Evolutionary conservation across 1,140 invertebrate species (phyloP).

Genomic region (Papilio helenus): DNA sequence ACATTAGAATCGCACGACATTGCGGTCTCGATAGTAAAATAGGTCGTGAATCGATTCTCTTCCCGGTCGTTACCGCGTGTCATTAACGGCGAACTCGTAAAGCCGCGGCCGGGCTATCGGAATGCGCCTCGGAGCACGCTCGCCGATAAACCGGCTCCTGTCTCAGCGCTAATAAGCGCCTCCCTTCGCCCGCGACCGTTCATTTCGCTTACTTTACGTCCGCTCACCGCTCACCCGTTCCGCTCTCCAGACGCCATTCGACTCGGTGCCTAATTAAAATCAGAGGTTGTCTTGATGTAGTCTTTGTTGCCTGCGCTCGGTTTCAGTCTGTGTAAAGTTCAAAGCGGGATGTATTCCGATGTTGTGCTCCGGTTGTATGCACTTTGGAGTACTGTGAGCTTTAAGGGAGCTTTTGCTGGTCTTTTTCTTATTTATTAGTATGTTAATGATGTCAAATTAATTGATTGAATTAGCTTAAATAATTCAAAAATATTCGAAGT

Average conservation of each 20-base stretch:
- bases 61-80: conserved; percentile 70
- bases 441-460: neutral
- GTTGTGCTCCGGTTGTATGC: conserved; percentile 25
- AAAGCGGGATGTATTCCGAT: conserved; percentile 34
- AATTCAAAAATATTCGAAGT: neutral
- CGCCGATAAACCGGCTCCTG: conserved; percentile 60
- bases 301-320: conserved; percentile 39
- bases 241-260: conserved; percentile 53
- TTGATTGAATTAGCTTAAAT: neutral
- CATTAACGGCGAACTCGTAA: conserved; percentile 69
- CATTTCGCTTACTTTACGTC: conserved; percentile 44
- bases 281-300: conserved; percentile 47
- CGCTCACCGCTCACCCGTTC: conserved; percentile 31
- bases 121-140: conserved; percentile 70
- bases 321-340: conserved; percentile 33
- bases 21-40: conserved; percentile 58
- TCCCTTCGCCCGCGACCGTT: conserved; percentile 46
- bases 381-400: conserved; percentile 4
- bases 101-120: conserved; percentile 61
- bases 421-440: conserved; percentile 8
- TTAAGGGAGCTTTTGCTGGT: conserved; percentile 13
- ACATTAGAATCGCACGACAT: conserved; percentile 33
- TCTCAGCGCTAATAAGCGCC: conserved; percentile 54
- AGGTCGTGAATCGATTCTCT: conserved; percentile 71
- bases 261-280: conserved; percentile 61